Conservation (phyloP, 2,888 invertebrate genomes). For the Pomacea canaliculata region DNA sequence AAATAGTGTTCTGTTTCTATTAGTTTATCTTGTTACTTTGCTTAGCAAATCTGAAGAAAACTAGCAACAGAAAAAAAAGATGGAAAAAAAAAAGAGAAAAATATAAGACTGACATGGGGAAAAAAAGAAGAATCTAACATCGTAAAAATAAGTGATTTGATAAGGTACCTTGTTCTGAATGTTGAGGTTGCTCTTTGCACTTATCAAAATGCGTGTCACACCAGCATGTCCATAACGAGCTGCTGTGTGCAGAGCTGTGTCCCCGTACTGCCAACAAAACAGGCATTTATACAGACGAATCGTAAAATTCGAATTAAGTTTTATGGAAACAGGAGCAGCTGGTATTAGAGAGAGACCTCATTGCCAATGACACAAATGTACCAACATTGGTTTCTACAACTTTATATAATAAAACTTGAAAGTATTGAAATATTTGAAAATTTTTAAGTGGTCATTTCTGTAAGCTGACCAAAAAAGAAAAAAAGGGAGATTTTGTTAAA, state of each 20-base stretch:
- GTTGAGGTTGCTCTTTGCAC: conserved; percentile 86
- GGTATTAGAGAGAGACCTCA: not conserved
- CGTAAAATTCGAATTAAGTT: not conserved
- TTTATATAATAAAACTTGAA: not conserved
- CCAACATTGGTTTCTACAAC: not conserved
- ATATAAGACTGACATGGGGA: too few species aligned
- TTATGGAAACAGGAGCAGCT: not conserved
- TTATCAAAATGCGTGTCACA: conserved; percentile 92
- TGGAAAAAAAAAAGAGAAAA: too few species aligned
- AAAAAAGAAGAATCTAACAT: too few species aligned
- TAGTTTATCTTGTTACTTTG: too few species aligned
- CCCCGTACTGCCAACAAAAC: conserved; percentile 81
- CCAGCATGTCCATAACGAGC: conserved; percentile 97
- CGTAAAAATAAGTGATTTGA: too few species aligned
- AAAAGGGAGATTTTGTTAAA: too few species aligned
- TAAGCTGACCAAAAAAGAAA: too few species aligned
- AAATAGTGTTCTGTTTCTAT: too few species aligned
- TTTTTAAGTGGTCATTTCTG: too few species aligned
- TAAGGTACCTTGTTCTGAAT: conserved; percentile 83
- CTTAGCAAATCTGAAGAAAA: too few species aligned
- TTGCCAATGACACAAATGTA: too few species aligned
- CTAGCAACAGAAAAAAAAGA: too few species aligned
- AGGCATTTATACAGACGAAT: not conserved
- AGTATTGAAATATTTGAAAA: not conserved
- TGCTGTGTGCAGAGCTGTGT: conserved; percentile 93